Base-by-base conservation (phyloP, 1,140 invertebrate genomes). In the Ditylenchus dipsaci region DNA sequence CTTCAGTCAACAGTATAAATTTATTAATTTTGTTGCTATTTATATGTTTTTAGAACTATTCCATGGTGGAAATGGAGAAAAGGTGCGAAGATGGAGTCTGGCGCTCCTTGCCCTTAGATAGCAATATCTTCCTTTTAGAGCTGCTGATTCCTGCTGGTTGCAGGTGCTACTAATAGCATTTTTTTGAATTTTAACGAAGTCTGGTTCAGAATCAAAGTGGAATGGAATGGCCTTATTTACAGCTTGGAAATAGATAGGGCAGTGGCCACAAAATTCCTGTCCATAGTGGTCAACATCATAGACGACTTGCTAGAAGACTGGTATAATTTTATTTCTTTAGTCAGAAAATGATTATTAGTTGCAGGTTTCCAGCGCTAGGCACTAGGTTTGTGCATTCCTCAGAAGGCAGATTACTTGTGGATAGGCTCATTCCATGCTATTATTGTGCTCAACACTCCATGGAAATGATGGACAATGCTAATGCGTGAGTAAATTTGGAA, bases 351-450 rank as follows among this genome's bases (percentile, higher is more conserved):
- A 42, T n/a, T 69, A n/a, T 30, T 43, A 27, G 3, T 19, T 68
- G 60, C 57, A 45, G 69, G 68, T 59, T 71, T 70, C 76, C 76
- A 17, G 83, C 85, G 65, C 76, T 86, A 75, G 90, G 95, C 7
- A 97, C 94, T 0, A 87, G 95, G 53, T 98, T 98, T 85, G 92
- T 94, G 0, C 95, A 98, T 81, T 97, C 93, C 0, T 94, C 92
- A 0, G 93, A 95, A 83, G 95, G 95, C 0, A 89, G 91, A 72
- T 91, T 95, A 81, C 85, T 99, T 27, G 91, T 99, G 11, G 97
- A 92, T 0, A 86, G 95, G n/a, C 80, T 97, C 21, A 90, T 97
- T 56, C 91, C 93, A 0, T 99, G 95, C 84, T 90, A 91, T 0
- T 87, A 88, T 26, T 79, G 77, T 49, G 61, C 82, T 15, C 38